Conservation (phyloP, 2,888 invertebrate genomes). For the Diarsia rubi region DNA sequence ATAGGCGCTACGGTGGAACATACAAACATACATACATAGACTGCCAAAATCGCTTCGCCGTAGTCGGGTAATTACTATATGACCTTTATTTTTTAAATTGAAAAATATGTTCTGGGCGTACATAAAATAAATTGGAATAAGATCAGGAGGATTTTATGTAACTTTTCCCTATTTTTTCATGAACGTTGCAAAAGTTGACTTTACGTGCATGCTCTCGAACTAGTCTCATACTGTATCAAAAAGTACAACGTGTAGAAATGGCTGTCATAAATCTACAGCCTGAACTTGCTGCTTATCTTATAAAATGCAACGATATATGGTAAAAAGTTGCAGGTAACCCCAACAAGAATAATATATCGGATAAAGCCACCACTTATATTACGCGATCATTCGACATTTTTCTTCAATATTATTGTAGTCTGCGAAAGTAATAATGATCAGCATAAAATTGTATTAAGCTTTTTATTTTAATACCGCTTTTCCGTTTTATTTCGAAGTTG, state of each 20-base stretch:
- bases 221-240: constrained; percentile 55
- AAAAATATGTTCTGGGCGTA: background rate
- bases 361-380: constrained; percentile 37
- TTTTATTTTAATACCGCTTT: constrained; percentile 50
- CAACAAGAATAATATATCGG: constrained; percentile 48
- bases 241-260: constrained; percentile 58
- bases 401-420: constrained; percentile 39
- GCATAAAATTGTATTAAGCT: constrained; percentile 48
- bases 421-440: constrained; percentile 43
- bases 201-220: constrained; percentile 18
- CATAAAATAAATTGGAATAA: background rate
- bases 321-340: constrained; percentile 59
- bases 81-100: background rate
- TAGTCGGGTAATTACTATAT: too few species aligned
- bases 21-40: too few species aligned
- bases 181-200: background rate
- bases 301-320: constrained; percentile 62
- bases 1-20: too few species aligned
- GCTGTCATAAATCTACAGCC: constrained; percentile 51
- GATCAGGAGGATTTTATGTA: background rate
- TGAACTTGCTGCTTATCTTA: constrained; percentile 61
- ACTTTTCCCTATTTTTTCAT: background rate
- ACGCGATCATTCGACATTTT: constrained; percentile 30
- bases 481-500: constrained; percentile 41
- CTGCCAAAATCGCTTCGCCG: too few species aligned